These are phyloP conservation scores for Halisarca cf. caerulea DNA, from an alignment of 37 sponge, comb jelly and placozoan species.

Conservation along the genomic window DNA sequence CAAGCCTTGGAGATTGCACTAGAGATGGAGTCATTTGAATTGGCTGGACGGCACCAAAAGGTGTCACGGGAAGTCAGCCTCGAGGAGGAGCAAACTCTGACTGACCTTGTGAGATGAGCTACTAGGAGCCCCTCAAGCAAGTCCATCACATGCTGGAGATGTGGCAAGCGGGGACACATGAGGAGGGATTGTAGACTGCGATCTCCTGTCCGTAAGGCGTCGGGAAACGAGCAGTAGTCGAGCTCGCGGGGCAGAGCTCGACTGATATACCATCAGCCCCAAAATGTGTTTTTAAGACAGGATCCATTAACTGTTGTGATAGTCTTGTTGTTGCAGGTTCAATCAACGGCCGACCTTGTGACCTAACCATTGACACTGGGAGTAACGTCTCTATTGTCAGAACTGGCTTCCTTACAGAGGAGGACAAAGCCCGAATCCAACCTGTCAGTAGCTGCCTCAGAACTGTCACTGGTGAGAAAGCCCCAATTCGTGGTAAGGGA, in stretches of 20 bases:
- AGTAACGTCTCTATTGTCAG: constrained; percentile 23
- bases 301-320: constrained; percentile 10
- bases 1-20: constrained; percentile 31
- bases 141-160: too few relatives aligned
- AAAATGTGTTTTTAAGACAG: constrained; percentile 15
- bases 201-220: too few relatives aligned
- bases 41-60: constrained; percentile 21
- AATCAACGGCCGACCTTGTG: constrained; percentile 13
- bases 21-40: constrained; percentile 25
- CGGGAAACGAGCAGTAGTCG: too few relatives aligned
- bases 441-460: neutral
- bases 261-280: constrained; percentile 12
- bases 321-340: constrained; percentile 29
- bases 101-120: neutral
- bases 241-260: constrained; percentile 44
- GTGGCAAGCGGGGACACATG: constrained; percentile 1
- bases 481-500: constrained; percentile 6
- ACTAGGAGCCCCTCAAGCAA: neutral
- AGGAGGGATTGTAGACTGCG: too few relatives aligned
- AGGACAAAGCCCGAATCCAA: neutral
- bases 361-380: constrained; percentile 41
- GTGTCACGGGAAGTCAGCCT: neutral
- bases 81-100: neutral
- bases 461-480: constrained; percentile 36
- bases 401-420: neutral